A percentile compares a stretch with the other conserved stretches of the same genome.
Evolutionary conservation across 2,797 vertebrate species (phyloP).

Genomic region (Setipinna tenuifilis): DNA sequence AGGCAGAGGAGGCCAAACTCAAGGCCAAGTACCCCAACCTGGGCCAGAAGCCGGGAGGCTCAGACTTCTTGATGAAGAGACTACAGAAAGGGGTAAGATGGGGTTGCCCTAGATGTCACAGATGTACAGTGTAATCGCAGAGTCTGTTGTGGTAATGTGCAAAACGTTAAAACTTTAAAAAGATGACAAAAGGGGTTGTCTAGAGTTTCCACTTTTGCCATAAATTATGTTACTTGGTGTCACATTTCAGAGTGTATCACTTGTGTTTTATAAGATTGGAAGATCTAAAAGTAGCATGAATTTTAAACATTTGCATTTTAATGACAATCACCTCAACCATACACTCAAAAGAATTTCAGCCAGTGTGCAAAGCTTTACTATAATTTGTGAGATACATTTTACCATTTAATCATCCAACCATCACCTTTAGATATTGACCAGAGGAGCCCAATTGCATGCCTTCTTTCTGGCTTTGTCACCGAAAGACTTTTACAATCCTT

Average conservation of each 20-base stretch:
- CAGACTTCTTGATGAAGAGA: conserved; percentile 94
- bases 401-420: neutral
- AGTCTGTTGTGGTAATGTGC: too few relatives aligned
- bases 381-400: neutral
- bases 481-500: neutral
- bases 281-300: neutral
- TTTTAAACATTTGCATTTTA: neutral
- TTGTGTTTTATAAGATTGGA: neutral
- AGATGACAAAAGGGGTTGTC: neutral
- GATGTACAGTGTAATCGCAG: too few relatives aligned
- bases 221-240: neutral
- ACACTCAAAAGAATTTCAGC: neutral
- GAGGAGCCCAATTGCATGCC: neutral
- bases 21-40: conserved; percentile 90
- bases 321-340: neutral
- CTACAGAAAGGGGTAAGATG: conserved; percentile 86
- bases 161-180: too few relatives aligned
- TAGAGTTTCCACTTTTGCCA: neutral
- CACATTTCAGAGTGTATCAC: neutral
- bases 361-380: neutral
- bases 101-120: too few relatives aligned
- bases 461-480: neutral
- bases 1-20: conserved; percentile 89
- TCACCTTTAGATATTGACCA: neutral
- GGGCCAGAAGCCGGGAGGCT: conserved; percentile 87